Conservation (phyloP, 2,888 invertebrate species). For the Cantharis rustica region DNA sequence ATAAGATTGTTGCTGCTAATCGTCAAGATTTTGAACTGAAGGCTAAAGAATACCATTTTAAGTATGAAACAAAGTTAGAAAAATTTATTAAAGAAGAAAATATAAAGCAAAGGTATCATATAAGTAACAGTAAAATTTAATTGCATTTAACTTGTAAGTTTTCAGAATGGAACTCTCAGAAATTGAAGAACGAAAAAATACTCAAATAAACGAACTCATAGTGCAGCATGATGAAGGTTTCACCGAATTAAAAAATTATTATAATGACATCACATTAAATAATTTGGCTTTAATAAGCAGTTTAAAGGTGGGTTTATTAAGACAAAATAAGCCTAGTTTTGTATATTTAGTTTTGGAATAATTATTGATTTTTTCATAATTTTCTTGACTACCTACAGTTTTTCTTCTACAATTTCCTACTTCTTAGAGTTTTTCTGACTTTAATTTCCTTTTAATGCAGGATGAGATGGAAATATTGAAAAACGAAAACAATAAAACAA, state of each 20-base stretch:
- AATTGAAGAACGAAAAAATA: conserved; percentile 90
- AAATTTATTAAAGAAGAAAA: conserved; percentile 73
- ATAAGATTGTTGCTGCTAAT: conserved; percentile 61
- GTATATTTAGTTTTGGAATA: no score
- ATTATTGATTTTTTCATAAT: no score
- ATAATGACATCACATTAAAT: conserved; percentile 93
- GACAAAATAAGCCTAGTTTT: no score
- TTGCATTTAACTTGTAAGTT: neutral
- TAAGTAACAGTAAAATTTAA: neutral
- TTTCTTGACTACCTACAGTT: no score
- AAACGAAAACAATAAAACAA: conserved; percentile 78
- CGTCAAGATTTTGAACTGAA: conserved; percentile 69
- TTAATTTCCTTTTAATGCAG: no score
- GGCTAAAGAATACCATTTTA: conserved; percentile 69
- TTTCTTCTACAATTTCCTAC: no score
- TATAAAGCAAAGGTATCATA: conserved; percentile 62
- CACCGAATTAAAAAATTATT: conserved; percentile 90
- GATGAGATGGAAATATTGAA: conserved; percentile 79
- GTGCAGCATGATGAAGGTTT: conserved; percentile 84
- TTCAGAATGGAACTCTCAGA: conserved; percentile 80
- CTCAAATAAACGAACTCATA: conserved; percentile 80
- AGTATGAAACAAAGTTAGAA: conserved; percentile 75
- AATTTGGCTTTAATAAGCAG: conserved; percentile 90
- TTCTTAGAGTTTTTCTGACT: no score
- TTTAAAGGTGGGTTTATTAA: conserved; percentile 66